A percentile compares a stretch with the other conserved stretches of the same genome.
Conservation (phyloP, 2,113 vertebrate species). For the Brevimyrus niger region DNA sequence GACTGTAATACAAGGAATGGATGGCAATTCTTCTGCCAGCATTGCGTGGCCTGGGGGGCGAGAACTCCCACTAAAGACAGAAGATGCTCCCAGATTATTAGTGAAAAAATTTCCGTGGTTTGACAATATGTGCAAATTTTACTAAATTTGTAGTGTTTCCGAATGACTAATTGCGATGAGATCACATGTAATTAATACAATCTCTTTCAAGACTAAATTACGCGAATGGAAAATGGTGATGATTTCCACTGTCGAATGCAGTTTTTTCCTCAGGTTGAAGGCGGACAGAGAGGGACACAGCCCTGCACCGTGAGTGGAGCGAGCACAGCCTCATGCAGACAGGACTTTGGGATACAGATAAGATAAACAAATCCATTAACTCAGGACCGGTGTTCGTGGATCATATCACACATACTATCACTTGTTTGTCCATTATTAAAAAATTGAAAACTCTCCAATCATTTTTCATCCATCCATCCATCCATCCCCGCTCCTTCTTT, state of each 20-base stretch:
- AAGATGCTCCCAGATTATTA: not conserved
- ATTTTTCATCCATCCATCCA: not conserved
- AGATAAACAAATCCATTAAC: not conserved
- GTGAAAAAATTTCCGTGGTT: not conserved
- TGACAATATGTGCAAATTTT: not conserved
- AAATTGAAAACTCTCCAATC: not conserved
- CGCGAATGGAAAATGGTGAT: not conserved
- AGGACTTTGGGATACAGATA: not conserved
- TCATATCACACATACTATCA: not conserved
- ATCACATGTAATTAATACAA: not conserved
- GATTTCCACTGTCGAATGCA: not conserved
- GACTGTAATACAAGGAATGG: not conserved
- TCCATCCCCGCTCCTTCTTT: not conserved
- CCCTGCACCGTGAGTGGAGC: not conserved
- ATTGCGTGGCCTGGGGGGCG: not conserved
- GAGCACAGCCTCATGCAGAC: not conserved
- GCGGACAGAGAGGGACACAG: not conserved
- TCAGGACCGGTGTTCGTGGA: not conserved
- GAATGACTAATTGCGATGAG: not conserved
- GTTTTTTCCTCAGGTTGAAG: not conserved
- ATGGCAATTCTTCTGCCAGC: not conserved
- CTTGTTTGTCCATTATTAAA: not conserved
- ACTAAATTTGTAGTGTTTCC: not conserved
- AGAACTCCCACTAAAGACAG: not conserved
- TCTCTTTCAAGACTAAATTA: not conserved